phyloP scores from a whole-genome alignment of 1,140 invertebrate species.

The Grapholita molesta region DNA sequence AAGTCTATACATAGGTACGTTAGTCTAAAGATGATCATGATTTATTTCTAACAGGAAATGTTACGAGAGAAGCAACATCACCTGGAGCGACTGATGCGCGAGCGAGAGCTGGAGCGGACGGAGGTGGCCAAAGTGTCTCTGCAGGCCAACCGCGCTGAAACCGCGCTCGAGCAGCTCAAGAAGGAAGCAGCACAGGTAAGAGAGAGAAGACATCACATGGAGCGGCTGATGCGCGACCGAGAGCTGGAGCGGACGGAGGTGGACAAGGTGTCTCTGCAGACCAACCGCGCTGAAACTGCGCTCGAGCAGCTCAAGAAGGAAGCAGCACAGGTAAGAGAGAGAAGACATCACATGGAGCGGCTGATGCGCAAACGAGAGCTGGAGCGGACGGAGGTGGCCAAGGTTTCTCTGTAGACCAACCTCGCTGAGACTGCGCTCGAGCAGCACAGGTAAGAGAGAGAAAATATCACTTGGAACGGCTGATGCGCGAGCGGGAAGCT shows the following conservation, averaged over 20 bases:
- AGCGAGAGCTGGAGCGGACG: slow-evolving; percentile 92
- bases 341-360: slow-evolving; percentile 94
- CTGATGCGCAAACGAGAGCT: slow-evolving; percentile 93
- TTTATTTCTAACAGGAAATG: slow-evolving; percentile 83
- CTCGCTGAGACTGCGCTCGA: slow-evolving; percentile 56
- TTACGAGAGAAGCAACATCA: slow-evolving; percentile 96
- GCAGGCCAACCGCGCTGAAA: slow-evolving; percentile 67
- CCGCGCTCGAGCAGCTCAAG: slow-evolving; percentile 53
- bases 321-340: slow-evolving; percentile 83
- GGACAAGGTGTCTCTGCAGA: slow-evolving; percentile 77
- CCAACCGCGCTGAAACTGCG: slow-evolving; percentile 60
- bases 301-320: slow-evolving; percentile 62
- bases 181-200: slow-evolving; percentile 75
- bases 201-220: slow-evolving; percentile 96
- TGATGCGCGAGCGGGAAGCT: too few relatives aligned
- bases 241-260: slow-evolving; percentile 93
- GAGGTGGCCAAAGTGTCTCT: slow-evolving; percentile 82
- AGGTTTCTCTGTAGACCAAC: slow-evolving; percentile 74
- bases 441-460: too few relatives aligned
- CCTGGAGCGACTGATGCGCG: slow-evolving; percentile 92
- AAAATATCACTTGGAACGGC: too few relatives aligned
- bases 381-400: slow-evolving; percentile 88
- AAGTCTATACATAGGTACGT: too few relatives aligned
- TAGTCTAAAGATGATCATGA: too few relatives aligned
- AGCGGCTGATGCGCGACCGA: slow-evolving; percentile 91